These are phyloP conservation scores for Bellardia bayeri DNA, from an alignment of 2,888 invertebrate genomes.

Conservation along the genomic window DNA sequence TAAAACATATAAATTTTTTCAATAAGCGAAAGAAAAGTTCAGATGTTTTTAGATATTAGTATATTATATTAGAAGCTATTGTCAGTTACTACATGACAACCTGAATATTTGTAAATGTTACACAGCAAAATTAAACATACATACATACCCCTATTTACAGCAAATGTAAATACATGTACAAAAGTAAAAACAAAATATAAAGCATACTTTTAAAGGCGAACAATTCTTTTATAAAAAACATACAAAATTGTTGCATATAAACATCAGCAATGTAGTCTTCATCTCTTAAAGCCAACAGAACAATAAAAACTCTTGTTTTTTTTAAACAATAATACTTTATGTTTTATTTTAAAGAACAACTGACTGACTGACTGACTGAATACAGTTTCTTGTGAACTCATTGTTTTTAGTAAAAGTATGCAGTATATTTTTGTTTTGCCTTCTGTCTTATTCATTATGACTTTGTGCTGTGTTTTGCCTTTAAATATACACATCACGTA, in stretches of 20 bases:
- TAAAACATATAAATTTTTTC: too few relatives aligned
- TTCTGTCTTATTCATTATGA: background rate
- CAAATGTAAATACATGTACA: background rate
- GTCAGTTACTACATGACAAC: too few relatives aligned
- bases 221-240: background rate
- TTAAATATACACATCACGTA: conserved; percentile 24
- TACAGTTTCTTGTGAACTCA: background rate
- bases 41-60: too few relatives aligned
- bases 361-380: background rate
- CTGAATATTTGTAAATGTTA: too few relatives aligned
- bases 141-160: background rate
- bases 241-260: background rate
- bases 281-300: background rate
- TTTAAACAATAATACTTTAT: background rate
- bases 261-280: too few relatives aligned
- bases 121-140: background rate
- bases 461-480: background rate
- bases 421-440: background rate
- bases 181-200: background rate
- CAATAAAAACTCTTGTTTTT: background rate
- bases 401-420: conserved; percentile 19
- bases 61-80: too few relatives aligned
- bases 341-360: background rate
- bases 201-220: background rate
- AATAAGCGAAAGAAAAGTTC: too few relatives aligned